Conservation (phyloP, 2,888 invertebrate species). For the Caenorhabditis zanzibari region DNA sequence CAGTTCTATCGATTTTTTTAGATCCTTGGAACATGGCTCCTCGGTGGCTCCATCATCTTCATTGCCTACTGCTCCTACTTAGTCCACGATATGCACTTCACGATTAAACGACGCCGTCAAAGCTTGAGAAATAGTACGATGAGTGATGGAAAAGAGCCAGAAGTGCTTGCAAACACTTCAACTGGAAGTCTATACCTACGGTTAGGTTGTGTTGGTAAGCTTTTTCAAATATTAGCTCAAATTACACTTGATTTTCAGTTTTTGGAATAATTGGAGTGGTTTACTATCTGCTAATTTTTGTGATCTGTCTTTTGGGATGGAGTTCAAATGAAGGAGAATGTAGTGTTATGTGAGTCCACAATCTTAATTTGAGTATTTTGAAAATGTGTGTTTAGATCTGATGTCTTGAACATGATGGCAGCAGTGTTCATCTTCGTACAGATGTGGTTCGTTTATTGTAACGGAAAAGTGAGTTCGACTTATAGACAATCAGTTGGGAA, state of each 20-base stretch:
- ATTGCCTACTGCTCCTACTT: conserved; percentile 71
- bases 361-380: too few species aligned
- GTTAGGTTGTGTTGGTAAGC: conserved; percentile 74
- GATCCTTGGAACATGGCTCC: conserved; percentile 70
- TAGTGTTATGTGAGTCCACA: conserved; percentile 55
- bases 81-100: conserved; percentile 63
- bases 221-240: background rate
- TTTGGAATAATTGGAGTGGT: conserved; percentile 76
- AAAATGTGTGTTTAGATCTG: conserved; percentile 67
- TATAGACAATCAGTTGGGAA: too few species aligned
- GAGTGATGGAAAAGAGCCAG: conserved; percentile 54
- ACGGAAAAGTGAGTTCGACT: conserved; percentile 76
- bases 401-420: conserved; percentile 66
- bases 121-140: conserved; percentile 56
- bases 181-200: conserved; percentile 77
- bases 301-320: conserved; percentile 72
- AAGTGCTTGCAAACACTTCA: conserved; percentile 73
- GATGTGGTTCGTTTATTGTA: conserved; percentile 79
- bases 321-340: conserved; percentile 69
- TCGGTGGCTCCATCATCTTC: conserved; percentile 71
- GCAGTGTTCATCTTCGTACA: conserved; percentile 73
- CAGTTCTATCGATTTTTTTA: conserved; percentile 33
- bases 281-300: conserved; percentile 70
- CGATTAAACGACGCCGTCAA: conserved; percentile 56
- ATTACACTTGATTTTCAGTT: conserved; percentile 52